Evolutionary conservation across 2,888 invertebrate genomes (phyloP), one percentile per base, ranked within the genome.

Genomic region (Hirtodrosophila alboralis): DNA sequence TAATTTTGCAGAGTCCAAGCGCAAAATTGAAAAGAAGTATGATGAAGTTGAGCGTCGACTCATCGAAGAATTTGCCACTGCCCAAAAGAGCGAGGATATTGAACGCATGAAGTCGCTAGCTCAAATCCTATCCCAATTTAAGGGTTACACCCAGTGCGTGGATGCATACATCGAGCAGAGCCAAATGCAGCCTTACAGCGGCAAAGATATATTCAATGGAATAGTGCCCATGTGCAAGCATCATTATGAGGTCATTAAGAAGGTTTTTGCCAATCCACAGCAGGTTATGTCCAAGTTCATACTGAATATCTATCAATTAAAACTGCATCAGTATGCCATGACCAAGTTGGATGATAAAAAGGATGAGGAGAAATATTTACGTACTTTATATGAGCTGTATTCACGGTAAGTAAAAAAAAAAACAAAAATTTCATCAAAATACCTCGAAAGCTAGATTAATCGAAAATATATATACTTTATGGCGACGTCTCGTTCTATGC

Each of bases 281-380:
- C 96, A 97, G 92, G 98, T 99, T 6, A 98, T 99, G 97, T 96
- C 97, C 57, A 99, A 99, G 92, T 97, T 98, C 90, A 96, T 99
- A 37, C 92, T 98, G 12, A 98, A 98, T 89, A 96, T 99, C 62
- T 99, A 97, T 90, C 96, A 97, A 78, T 92, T 97, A 5, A 96
- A 97, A 90, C 92, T 97, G 33, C 95, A 96, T 91, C 96, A 96
- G 87, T 95, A 96, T 87, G 95, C 98, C 21, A 94, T 95, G 62
- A 95, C 95, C 0, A 95, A 95, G 86, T 91, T 99, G 44, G 95
- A 96, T 69, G 95, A 96, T 81, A 95, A 95, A 87, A 93, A 93
- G 67, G 96, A 97, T 87, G 93, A 95, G 12, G 97, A 98, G 77
- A 95, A 95, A 80, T 98, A 98, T 91, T 92, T 99, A 67, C 94